Evolutionary conservation across 2,888 invertebrate species (phyloP), one percentile per base, ranked within the genome.

Genomic region (Cosmia trapezina): DNA sequence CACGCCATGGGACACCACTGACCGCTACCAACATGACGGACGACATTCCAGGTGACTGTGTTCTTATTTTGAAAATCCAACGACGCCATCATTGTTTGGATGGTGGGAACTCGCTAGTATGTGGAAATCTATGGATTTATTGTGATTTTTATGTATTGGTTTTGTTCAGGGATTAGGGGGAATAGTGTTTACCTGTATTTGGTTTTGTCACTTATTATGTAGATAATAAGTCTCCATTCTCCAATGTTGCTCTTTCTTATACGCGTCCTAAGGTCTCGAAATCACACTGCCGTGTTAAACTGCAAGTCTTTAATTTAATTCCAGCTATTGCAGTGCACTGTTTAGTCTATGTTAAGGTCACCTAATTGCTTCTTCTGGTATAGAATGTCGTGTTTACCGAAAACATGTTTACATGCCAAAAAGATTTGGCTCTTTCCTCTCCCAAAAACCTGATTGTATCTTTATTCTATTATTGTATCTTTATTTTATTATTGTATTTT

Each of bases 31-130:
- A 78, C 84, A 86, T 86, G 86, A 85, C 86, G 77, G 96, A 96
- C 86, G 96, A 95, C 83, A 95, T 96, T 89, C 96, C 96, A 94
- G 96, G 96, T 96, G 88, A 91, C 76, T 80, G 81, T 86, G 82
- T 82, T 81, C 76, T 73, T 70, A 78, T 76, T 81, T 82, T 82
- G 61, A 78, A 73, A 70, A 47, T 76, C 14, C 49, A 51, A 53
- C 12, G 28, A 67, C 70, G 59, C 69, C 61, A 71, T 62, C 22
- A 59, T 68, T 64, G 54, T 78, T 70, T 56, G 37, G 9, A 68
- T 56, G 59, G 59, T 65, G 53, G 65, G 63, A 77, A 78, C 8
- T 53, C 28, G 49, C 41, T 22, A 54, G 51, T 73, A 54, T 70
- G 73, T 69, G 28, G 14, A 45, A 73, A 41, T 59, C n/a, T 41